phyloP scores from a whole-genome alignment of 2,888 invertebrate species.

The Chironomus tentans region DNA sequence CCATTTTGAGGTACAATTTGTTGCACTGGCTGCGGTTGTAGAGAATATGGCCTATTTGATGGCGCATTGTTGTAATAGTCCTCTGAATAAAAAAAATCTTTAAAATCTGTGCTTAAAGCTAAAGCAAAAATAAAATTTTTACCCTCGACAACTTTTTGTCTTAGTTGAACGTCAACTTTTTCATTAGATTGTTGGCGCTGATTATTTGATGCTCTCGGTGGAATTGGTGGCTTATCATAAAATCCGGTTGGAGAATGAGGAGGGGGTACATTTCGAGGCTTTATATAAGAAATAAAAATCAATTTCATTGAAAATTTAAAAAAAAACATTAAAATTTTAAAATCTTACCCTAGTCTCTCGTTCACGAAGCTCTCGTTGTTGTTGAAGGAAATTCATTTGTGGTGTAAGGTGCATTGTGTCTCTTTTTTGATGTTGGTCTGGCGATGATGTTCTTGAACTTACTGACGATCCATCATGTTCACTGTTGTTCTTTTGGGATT shows the following conservation, averaged over 20 bases:
- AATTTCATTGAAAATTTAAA: neutral
- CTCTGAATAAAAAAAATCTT: conserved; percentile 31
- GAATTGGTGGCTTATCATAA: conserved; percentile 49
- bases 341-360: conserved; percentile 40
- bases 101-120: neutral
- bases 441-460: conserved; percentile 48
- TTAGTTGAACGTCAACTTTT: conserved; percentile 35
- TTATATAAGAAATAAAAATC: neutral
- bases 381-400: conserved; percentile 48
- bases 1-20: conserved; percentile 34
- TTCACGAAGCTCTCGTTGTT: conserved; percentile 39
- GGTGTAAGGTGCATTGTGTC: conserved; percentile 40
- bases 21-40: conserved; percentile 31
- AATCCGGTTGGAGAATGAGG: conserved; percentile 35
- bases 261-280: conserved; percentile 27
- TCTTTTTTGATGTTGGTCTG: conserved; percentile 43
- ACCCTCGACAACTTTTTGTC: conserved; percentile 36
- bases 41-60: conserved; percentile 29
- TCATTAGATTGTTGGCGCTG: conserved; percentile 43
- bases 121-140: conserved; percentile 16
- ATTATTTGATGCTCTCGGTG: conserved; percentile 45
- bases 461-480: conserved; percentile 45
- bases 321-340: too few species aligned
- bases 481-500: conserved; percentile 25
- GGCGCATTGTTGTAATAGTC: conserved; percentile 34